Evolutionary conservation across 2,888 invertebrate genomes (phyloP).

Genomic region (Callyntrura guangdongensis): DNA sequence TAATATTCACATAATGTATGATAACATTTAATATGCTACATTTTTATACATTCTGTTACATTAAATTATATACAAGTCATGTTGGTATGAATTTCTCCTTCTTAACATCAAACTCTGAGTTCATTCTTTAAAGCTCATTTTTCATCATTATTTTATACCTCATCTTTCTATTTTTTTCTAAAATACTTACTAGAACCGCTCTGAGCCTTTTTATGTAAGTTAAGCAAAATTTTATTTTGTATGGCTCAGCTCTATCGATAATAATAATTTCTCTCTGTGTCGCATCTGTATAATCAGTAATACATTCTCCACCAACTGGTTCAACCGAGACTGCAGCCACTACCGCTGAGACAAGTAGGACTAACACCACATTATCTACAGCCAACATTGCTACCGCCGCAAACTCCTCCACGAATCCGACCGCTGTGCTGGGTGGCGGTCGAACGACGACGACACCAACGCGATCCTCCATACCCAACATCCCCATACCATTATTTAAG

Average conservation of each 20-base stretch:
- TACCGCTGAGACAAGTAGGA: constrained; percentile 45
- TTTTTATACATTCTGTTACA: neutral
- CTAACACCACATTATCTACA: constrained; percentile 18
- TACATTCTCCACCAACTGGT: constrained; percentile 69
- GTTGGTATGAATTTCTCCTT: constrained; percentile 18
- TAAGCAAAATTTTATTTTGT: constrained; percentile 15
- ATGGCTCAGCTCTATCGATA: constrained; percentile 7
- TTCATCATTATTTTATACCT: constrained; percentile 48
- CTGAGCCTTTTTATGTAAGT: constrained; percentile 38
- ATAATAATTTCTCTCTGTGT: constrained; percentile 56
- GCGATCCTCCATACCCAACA: constrained; percentile 49
- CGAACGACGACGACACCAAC: constrained; percentile 66
- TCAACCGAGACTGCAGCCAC: constrained; percentile 43
- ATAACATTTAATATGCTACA: neutral
- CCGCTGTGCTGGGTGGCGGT: constrained; percentile 36
- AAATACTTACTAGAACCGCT: neutral
- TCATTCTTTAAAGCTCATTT: constrained; percentile 41
- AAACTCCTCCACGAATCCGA: constrained; percentile 55
- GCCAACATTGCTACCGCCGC: constrained; percentile 63
- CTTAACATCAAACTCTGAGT: constrained; percentile 30
- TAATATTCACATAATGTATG: constrained; percentile 45
- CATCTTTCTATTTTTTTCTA: constrained; percentile 4
- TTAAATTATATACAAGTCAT: neutral
- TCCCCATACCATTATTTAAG: constrained; percentile 48
- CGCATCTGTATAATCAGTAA: constrained; percentile 55